Evolutionary conservation across 64 coral and sea anemone genomes (phyloP).

Genomic region (Acropora tenuis): DNA sequence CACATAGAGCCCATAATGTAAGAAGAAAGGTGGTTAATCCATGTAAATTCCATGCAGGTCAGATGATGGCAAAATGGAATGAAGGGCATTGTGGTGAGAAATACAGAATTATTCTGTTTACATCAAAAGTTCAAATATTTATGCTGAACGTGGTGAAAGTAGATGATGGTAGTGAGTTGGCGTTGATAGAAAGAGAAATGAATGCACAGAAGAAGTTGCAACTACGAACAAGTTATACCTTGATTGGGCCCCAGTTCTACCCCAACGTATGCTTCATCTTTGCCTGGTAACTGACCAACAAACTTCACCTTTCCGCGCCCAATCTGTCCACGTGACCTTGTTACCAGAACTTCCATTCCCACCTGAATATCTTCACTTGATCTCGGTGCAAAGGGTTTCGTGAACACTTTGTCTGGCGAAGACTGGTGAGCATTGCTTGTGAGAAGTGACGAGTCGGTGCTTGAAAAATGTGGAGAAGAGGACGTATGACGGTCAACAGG

Average conservation of each 20-base stretch:
- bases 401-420: neutral
- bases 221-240: neutral
- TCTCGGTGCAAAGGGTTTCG: slow-evolving; percentile 58
- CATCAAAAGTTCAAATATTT: too few relatives aligned
- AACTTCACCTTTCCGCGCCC: slow-evolving; percentile 74
- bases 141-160: too few relatives aligned
- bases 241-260: slow-evolving; percentile 66
- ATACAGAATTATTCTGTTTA: too few relatives aligned
- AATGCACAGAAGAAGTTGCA: too few relatives aligned
- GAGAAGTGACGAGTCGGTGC: neutral
- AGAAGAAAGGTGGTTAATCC: too few relatives aligned
- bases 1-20: too few relatives aligned
- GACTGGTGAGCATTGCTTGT: slow-evolving; percentile 1
- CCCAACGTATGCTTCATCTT: slow-evolving; percentile 68
- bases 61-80: too few relatives aligned
- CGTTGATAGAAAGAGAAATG: too few relatives aligned
- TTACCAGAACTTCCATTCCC: slow-evolving; percentile 85
- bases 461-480: neutral
- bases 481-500: neutral
- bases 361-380: slow-evolving; percentile 42
- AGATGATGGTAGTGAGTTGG: too few relatives aligned
- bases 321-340: slow-evolving; percentile 61
- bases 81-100: too few relatives aligned
- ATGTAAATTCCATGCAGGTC: too few relatives aligned
- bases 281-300: slow-evolving; percentile 62